These are phyloP conservation scores for Petrolisthes cinctipes DNA, from an alignment of 2,888 invertebrate genomes.

Conservation along the genomic window DNA sequence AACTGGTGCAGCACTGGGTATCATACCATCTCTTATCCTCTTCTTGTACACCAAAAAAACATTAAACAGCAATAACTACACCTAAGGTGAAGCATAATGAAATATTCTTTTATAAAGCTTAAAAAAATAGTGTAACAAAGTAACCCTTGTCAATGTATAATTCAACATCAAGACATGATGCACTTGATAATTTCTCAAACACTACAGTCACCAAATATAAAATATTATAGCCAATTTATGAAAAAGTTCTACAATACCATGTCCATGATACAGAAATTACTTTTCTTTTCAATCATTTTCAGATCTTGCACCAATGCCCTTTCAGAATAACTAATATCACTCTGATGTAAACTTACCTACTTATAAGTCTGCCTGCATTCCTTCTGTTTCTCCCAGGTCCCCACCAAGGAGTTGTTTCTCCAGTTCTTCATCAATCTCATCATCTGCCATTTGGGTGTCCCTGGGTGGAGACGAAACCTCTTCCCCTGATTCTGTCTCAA, in stretches of 20 bases:
- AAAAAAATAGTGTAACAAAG: constrained; percentile 9
- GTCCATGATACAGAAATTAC: too few species aligned
- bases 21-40: not conserved
- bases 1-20: not conserved
- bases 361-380: constrained; percentile 52
- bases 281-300: not conserved
- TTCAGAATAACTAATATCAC: not conserved
- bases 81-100: not conserved
- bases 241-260: not conserved
- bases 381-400: constrained; percentile 37
- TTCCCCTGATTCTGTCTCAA: constrained; percentile 25
- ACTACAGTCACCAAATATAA: not conserved
- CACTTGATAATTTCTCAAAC: not conserved
- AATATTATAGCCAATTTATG: not conserved
- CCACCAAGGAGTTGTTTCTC: constrained; percentile 58
- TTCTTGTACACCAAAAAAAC: constrained; percentile 1
- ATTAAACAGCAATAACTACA: constrained; percentile 11
- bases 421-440: constrained; percentile 57
- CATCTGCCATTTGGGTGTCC: constrained; percentile 26
- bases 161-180: constrained; percentile 6
- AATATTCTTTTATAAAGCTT: constrained; percentile 5
- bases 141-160: not conserved
- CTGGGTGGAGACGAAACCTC: constrained; percentile 10
- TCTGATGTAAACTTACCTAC: constrained; percentile 13
- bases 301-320: not conserved